phyloP scores from a whole-genome alignment of 2,113 vertebrate species.

The Melierax canorus region DNA sequence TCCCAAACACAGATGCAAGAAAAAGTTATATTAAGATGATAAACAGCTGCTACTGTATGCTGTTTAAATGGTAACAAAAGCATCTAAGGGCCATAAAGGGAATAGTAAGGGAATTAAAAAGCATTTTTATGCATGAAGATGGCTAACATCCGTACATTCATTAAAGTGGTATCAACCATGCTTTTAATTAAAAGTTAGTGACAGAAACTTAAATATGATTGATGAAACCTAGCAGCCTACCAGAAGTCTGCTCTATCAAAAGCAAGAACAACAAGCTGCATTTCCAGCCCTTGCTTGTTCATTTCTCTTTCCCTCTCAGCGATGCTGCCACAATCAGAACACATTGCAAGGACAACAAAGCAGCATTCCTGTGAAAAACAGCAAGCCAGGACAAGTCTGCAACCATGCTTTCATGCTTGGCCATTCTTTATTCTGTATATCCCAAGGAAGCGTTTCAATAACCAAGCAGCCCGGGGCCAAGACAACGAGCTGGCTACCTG shows the following conservation, averaged over 20 bases:
- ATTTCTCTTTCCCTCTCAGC: neutral
- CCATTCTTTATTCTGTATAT: neutral
- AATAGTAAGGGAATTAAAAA: constrained; percentile 61
- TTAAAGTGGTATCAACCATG: constrained; percentile 44
- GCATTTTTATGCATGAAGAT: constrained; percentile 49
- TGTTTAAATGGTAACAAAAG: constrained; percentile 44
- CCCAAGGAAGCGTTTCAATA: neutral
- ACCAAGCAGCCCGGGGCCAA: neutral
- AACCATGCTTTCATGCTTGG: neutral
- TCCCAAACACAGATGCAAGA: constrained; percentile 25
- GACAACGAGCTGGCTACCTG: neutral
- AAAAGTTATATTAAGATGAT: constrained; percentile 60
- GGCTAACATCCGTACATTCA: constrained; percentile 46
- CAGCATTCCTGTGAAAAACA: neutral
- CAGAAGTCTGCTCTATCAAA: neutral
- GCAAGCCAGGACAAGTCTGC: neutral
- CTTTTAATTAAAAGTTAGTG: constrained; percentile 70
- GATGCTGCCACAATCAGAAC: neutral
- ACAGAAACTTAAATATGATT: constrained; percentile 54
- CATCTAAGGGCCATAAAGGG: constrained; percentile 64
- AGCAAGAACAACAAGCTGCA: neutral
- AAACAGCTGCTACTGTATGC: constrained; percentile 52
- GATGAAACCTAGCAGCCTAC: constrained; percentile 1
- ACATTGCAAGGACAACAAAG: neutral
- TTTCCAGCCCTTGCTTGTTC: neutral